A percentile compares a stretch with the other conserved stretches of the same genome.
Evolutionary conservation across 2,113 vertebrate genomes (phyloP).

Genomic region (Fregata magnificens): DNA sequence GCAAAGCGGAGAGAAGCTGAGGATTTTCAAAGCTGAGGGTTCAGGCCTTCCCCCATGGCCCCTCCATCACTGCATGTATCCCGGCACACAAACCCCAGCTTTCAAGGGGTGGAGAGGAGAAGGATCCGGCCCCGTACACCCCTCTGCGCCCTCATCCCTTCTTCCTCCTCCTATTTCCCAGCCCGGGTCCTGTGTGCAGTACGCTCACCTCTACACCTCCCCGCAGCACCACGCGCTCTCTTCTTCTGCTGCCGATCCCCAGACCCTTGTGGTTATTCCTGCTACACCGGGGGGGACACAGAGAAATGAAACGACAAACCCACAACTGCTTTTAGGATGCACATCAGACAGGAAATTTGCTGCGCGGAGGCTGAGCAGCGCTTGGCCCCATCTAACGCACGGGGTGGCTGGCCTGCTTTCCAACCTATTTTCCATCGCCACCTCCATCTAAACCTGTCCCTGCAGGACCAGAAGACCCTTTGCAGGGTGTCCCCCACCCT

Average conservation of each 20-base stretch:
- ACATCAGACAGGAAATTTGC: not conserved
- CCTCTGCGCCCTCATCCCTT: not conserved
- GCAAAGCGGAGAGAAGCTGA: not conserved
- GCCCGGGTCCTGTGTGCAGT: rapidly evolving
- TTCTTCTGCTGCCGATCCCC: rapidly evolving
- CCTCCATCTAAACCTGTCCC: too few species aligned
- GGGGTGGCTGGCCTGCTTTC: not conserved
- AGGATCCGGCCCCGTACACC: rapidly evolving
- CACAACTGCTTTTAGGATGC: rapidly evolving
- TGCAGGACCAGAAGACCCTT: not conserved
- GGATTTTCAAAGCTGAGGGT: not conserved
- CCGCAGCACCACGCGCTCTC: rapidly evolving
- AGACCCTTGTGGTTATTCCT: rapidly evolving
- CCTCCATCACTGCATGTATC: not conserved
- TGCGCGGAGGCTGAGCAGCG: rapidly evolving
- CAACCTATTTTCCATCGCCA: rapidly evolving
- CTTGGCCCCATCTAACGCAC: not conserved
- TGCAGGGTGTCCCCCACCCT: too few species aligned
- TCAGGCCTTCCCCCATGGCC: not conserved
- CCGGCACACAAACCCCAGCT: not conserved
- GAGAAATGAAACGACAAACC: not conserved
- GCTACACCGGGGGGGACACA: not conserved
- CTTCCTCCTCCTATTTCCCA: rapidly evolving
- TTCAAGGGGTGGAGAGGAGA: not conserved
- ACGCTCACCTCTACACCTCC: not conserved